Evolutionary conservation across 2,113 vertebrate genomes (phyloP), one percentile per base, ranked within the genome.

Genomic region (Colossoma macropomum): DNA sequence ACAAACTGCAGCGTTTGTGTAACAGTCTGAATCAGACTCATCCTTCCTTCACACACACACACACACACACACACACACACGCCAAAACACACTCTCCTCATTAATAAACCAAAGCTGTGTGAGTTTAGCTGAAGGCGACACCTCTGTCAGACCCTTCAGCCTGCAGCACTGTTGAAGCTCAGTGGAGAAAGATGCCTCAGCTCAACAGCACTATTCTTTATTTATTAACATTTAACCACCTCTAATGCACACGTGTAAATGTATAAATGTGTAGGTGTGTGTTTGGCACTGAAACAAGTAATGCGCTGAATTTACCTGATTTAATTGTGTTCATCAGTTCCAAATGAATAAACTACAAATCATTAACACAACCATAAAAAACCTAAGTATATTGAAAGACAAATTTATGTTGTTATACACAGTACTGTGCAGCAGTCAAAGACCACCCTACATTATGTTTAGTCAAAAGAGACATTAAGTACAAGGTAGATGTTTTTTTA

Each of bases 41-140:
- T 10, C 32, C 41, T 12, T 41, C 8, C 32, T n/a, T 41, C 66
- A 66, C 17, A 32, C 63, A 32, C 10, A 10, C 63, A 3, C 63
- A 10, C 41, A 45, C 41, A n/a, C n/a, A n/a, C 56, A 9, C n/a
- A n/a, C n/a, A n/a, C n/a, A n/a, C n/a, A n/a, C n/a, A n/a, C n/a
- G 17, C 63, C 0, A 28, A 13, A 27, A 8, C 63, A 66, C 28
- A 66, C 28, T 66, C 66, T 11, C 32, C 32, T 69, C 66, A 69
- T 69, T 38, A 69, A 69, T 69, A 69, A 69, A 38, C 32, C 66
- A 69, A 25, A 41, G 66, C 66, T 38, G 28, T 66, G 28, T 15
- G 66, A 69, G 66, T 69, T 69, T 38, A 41, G 65, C 65, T 23
- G 30, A 68, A 68, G 28, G 62, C 62, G 16, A 13, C 27, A 63